Evolutionary conservation across 2,113 vertebrate genomes (phyloP).

Genomic region (Alaudala cheleensis): DNA sequence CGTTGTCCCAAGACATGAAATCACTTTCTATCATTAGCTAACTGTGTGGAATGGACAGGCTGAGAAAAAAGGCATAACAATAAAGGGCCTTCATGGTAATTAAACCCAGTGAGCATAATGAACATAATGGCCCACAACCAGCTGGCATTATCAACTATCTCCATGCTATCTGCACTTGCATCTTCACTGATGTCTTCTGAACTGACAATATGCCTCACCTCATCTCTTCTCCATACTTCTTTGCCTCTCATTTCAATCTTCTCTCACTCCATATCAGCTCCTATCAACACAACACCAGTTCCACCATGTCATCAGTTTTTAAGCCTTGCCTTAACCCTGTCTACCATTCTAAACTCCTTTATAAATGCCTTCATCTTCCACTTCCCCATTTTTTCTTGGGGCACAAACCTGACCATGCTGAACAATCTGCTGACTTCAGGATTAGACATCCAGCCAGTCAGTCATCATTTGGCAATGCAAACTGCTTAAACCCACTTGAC

Average conservation of each 20-base stretch:
- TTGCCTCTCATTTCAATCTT: background rate
- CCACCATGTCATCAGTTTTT: background rate
- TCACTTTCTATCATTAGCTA: background rate
- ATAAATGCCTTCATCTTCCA: background rate
- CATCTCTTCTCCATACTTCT: background rate
- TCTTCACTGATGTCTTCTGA: background rate
- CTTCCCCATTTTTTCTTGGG: background rate
- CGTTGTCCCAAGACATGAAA: background rate
- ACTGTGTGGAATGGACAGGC: background rate
- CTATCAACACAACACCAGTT: background rate
- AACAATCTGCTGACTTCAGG: background rate
- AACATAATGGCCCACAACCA: background rate
- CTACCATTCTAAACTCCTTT: background rate
- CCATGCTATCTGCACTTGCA: background rate
- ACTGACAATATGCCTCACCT: background rate
- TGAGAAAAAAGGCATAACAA: background rate
- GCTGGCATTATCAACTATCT: background rate
- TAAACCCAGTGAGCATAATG: background rate
- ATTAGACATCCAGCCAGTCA: background rate
- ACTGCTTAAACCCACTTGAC: background rate
- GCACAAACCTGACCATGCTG: background rate
- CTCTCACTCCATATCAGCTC: background rate
- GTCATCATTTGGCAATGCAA: background rate
- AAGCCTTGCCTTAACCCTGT: background rate
- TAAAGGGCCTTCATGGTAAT: background rate